Evolutionary conservation across 2,888 invertebrate species (phyloP), one percentile per base, ranked within the genome.

Genomic region (Bimastos eiseni): DNA sequence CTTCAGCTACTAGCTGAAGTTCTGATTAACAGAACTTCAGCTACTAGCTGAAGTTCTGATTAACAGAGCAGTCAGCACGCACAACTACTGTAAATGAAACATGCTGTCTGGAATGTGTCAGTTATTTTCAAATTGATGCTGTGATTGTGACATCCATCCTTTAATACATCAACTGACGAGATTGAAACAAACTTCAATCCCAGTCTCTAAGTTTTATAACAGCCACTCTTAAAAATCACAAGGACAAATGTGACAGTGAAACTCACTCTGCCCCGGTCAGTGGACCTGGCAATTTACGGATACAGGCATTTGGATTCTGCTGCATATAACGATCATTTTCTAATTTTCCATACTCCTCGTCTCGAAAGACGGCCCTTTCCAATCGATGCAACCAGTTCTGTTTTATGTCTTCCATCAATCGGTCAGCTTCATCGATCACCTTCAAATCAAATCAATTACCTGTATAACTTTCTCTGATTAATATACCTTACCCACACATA

Each of bases 361-460:
- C 33, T 34, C 70, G 92, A 90, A 93, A 95, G 1, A 95, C 94
- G 34, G 95, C 94, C 37, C 92, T 96, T 93, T 98, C 97, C 91
- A 98, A 96, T 94, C 97, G 97, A 93, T 97, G 96, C 11, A 98
- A 96, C 98, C 98, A 98, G 94, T 98, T 97, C 94, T 98, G 97
- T 95, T 98, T 97, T 89, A 98, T 96, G 94, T 97, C 97, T 93
- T 98, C 98, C 96, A 98, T 97, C 93, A 98, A 97, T 93, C 98
- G 96, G 95, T 99, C 99, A 15, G 99, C 99, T 96, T 99, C 99
- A 95, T 99, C 99, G 91, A 99, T 97, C 0, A 99, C 95, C 94
- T 96, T 34, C 36, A 90, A 90, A 37, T 24, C 37, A 90, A 88
- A 90, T 88, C 33, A 83, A 33, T 44, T 34, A 55, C 44, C 33